Evolutionary conservation across 2,888 invertebrate species (phyloP), one percentile per base, ranked within the genome.

Genomic region (Hypolimnas misippus): DNA sequence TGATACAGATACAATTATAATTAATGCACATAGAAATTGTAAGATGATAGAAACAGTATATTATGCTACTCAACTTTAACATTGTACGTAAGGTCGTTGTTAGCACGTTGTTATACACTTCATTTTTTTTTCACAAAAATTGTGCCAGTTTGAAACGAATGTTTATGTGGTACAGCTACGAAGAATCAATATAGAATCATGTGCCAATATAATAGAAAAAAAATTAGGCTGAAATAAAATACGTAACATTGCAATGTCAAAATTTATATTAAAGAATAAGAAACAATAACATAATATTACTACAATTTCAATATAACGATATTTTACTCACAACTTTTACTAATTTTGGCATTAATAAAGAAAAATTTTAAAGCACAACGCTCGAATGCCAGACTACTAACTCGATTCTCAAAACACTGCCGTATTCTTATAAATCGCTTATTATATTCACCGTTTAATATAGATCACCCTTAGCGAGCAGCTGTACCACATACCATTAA

Each of bases 131-230:
- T 54, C 31, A 57, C 38, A 52, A 59, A 51, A 25, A 54, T 64
- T 56, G 46, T 67, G 62, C 56, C 61, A 58, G 66, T 53, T 58
- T 58, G 40, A 46, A 38, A 46, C 53, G 58, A 49, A 56, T 58
- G 52, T 46, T 60, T 33, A 40, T 64, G 64, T 67, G 64, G 64
- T 58, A 62, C 55, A 65, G 56, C 49, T 64, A 51, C 44, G 53
- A 14, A 29, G n/a, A 55, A 54, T 29, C 58, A 55, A 58, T 38
- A 55, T 55, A 61, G 51, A 31, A 58, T 61, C 63, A 60, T 63
- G 66, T 63, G 66, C 66, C 66, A 66, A 66, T 31, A 46, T 61
- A 60, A 49, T 35, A 35, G 57, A 54, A 17, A n/a, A 31, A 55
- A 40, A 53, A 42, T 31, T 42, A 40, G 29, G 40, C 57, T 40